Base-by-base conservation (phyloP, 2,888 invertebrate species). In the Prenolepis imparis region DNA sequence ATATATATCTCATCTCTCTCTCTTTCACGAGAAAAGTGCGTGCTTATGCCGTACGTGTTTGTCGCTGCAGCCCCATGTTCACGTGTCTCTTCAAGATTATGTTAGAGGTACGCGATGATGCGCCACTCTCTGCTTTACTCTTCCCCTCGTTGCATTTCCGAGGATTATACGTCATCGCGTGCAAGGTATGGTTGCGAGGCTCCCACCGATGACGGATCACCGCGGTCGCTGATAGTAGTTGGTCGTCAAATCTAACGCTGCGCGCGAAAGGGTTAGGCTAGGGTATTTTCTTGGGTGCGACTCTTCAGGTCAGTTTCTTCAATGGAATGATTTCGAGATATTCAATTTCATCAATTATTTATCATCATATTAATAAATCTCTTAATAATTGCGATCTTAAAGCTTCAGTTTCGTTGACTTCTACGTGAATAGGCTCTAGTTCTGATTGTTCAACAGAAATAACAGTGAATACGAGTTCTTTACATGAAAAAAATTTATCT, bases 11-110 rank as follows among this genome's bases (percentile, higher is more conserved):
- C 18, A 18, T 48, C 48, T 6, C 48, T 48, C 18, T 48, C 18
- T 70, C 82, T 78, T 78, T 44, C 36, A 39, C 48, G 70, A 64
- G 77, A 48, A 18, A 48, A 48, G 64, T 41, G 74, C 82, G 74
- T 80, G 83, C 84, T 74, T 82, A 64, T 59, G 61, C 44, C 32
- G 78, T n/a, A n/a, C n/a, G n/a, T 64, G 83, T 68, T 68, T 83
- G 68, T 57, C 57, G 41, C 48, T 81, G 21, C 77, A 41, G 39
- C 44, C 28, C 36, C 48, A 41, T 41, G 67, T 59, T 78, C 68
- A 44, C 70, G 78, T 78, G 78, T 78, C 70, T 70, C 44, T 78
- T 70, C 78, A 70, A 78, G 78, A 78, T 78, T 78, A 77, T 39
- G 48, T 21, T 18, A 6, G 44, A 11, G 21, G 44, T 36, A 32